Percentiles rank a stretch among this genome's conserved stretches.
These are phyloP conservation scores for Grammomys surdaster DNA, from an alignment of 2,113 vertebrate genomes.

Conservation along the genomic window DNA sequence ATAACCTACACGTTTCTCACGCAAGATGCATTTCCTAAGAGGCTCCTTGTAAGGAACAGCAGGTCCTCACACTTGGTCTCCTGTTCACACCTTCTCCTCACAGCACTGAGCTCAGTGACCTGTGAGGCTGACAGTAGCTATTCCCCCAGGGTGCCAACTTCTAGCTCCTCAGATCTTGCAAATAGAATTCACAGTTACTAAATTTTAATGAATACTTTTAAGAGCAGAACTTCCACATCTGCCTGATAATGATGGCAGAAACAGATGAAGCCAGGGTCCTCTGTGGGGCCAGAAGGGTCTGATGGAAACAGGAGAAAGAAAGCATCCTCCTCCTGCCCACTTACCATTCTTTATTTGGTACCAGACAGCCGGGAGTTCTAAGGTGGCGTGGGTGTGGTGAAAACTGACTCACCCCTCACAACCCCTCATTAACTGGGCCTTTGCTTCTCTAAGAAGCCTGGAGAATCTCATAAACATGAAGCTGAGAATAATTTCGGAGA, in stretches of 20 bases:
- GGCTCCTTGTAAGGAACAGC: background rate
- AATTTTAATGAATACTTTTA: background rate
- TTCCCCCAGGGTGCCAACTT: background rate
- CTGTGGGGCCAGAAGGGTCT: background rate
- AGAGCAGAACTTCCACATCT: constrained; percentile 28
- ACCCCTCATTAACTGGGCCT: constrained; percentile 31
- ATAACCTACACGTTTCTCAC: background rate
- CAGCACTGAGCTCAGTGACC: background rate
- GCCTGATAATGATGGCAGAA: constrained; percentile 5
- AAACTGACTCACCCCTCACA: constrained; percentile 37
- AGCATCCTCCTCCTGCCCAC: too few relatives aligned
- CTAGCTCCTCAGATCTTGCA: background rate
- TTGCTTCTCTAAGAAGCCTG: constrained; percentile 29
- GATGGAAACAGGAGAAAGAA: constrained; percentile 13
- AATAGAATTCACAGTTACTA: rapidly evolving
- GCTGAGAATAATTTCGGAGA: background rate
- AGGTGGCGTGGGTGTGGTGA: background rate
- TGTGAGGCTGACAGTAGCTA: background rate
- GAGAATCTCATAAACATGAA: background rate
- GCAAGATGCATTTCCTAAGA: background rate
- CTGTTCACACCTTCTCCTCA: constrained; percentile 67
- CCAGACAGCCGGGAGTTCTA: background rate
- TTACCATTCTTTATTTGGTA: constrained; percentile 23
- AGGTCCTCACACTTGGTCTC: constrained; percentile 59
- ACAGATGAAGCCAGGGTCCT: background rate